A percentile compares a stretch with the other conserved stretches of the same genome.
Evolutionary conservation across 2,113 vertebrate species (phyloP).

Genomic region (Alectura lathami): DNA sequence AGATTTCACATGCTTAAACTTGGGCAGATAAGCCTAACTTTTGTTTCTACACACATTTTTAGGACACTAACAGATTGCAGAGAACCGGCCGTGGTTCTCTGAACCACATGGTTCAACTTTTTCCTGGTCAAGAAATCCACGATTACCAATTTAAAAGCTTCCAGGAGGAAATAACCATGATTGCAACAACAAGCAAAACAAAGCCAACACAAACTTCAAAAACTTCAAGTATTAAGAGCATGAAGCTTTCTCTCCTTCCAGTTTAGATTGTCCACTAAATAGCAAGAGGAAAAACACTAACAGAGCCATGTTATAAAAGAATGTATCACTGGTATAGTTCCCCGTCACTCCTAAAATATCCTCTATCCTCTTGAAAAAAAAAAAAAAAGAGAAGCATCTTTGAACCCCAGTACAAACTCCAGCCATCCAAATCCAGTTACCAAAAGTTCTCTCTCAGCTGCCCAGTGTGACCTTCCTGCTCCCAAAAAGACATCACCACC

Average conservation of each 20-base stretch:
- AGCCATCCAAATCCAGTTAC: neutral
- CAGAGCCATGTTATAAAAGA: neutral
- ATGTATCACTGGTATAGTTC: neutral
- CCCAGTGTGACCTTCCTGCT: neutral
- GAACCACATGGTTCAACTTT: no score
- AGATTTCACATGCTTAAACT: neutral
- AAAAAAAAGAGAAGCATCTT: neutral
- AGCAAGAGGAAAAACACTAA: neutral
- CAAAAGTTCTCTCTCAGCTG: neutral
- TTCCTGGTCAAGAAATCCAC: neutral
- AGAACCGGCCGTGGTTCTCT: neutral
- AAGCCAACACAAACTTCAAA: neutral
- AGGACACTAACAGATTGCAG: neutral
- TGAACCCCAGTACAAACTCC: neutral
- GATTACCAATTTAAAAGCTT: neutral
- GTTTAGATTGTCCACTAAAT: neutral
- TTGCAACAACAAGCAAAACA: neutral
- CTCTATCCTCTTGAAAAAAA: neutral
- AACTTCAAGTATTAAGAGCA: neutral
- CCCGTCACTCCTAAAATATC: neutral
- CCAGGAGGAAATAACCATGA: neutral
- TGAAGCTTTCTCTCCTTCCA: neutral
- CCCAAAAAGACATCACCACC: neutral
- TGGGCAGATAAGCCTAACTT: neutral
- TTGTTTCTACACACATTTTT: slow-evolving; percentile 10